Percentiles rank a stretch among this genome's conserved stretches.
Evolutionary conservation across 1,140 invertebrate genomes (phyloP).

Genomic region (Potamilus streckersoni): DNA sequence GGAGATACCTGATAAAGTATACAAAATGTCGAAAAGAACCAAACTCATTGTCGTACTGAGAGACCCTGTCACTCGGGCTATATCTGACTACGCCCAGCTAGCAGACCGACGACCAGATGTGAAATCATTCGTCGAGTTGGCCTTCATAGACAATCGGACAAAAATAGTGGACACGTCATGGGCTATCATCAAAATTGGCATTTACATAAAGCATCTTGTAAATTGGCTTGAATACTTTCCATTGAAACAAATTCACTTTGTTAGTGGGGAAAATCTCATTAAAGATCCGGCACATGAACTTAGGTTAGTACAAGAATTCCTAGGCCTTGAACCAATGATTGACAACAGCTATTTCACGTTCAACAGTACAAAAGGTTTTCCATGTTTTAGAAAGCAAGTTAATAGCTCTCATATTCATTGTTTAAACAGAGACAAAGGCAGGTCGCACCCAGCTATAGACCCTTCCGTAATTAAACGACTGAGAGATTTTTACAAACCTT

Average conservation of each 20-base stretch:
- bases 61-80: slow-evolving; percentile 91
- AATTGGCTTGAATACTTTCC: slow-evolving; percentile 91
- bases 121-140: slow-evolving; percentile 83
- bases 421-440: slow-evolving; percentile 92
- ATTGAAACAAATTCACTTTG: slow-evolving; percentile 84
- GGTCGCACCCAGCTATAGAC: slow-evolving; percentile 87
- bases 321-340: slow-evolving; percentile 84
- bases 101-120: slow-evolving; percentile 67
- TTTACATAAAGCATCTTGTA: slow-evolving; percentile 86
- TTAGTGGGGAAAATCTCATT: slow-evolving; percentile 90
- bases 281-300: slow-evolving; percentile 88
- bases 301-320: slow-evolving; percentile 85
- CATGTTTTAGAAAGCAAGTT: slow-evolving; percentile 85
- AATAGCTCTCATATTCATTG: slow-evolving; percentile 85
- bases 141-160: slow-evolving; percentile 76
- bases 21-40: slow-evolving; percentile 86
- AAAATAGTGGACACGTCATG: slow-evolving; percentile 84
- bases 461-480: slow-evolving; percentile 79
- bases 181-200: slow-evolving; percentile 87
- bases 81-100: slow-evolving; percentile 91
- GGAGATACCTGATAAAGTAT: slow-evolving; percentile 85
- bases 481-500: slow-evolving; percentile 89
- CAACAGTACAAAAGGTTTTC: slow-evolving; percentile 94
- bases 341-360: slow-evolving; percentile 94
- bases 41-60: slow-evolving; percentile 90